Evolutionary conservation across 2,113 vertebrate species (phyloP).

Genomic region (Solenodon paradoxus): DNA sequence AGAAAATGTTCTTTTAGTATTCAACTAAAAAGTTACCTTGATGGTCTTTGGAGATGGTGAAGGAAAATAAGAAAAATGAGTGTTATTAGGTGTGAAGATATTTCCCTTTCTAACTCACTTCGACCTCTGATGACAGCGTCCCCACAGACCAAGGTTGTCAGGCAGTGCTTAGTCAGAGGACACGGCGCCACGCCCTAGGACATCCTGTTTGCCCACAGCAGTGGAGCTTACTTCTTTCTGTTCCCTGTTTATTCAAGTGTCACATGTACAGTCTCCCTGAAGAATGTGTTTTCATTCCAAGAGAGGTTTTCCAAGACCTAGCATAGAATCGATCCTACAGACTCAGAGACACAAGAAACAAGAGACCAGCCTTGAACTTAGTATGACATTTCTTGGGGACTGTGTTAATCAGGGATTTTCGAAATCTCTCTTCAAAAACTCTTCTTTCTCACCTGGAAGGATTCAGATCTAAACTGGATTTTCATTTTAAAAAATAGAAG

Average conservation of each 20-base stretch:
- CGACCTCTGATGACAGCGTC: not conserved
- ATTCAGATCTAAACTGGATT: not conserved
- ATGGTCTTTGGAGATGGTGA: not conserved
- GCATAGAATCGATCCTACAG: not conserved
- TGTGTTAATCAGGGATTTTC: not conserved
- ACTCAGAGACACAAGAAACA: not conserved
- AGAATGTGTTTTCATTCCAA: conserved; percentile 12
- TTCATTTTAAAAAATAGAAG: not conserved
- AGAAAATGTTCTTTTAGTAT: not conserved
- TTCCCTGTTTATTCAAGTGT: conserved; percentile 17
- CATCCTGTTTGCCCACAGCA: not conserved
- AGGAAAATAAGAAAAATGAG: not conserved
- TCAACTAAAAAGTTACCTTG: not conserved
- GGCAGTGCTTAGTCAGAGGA: not conserved
- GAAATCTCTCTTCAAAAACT: not conserved
- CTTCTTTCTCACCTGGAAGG: not conserved
- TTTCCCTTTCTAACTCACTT: not conserved
- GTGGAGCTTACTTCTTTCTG: not conserved
- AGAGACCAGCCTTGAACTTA: not conserved
- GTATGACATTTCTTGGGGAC: not conserved
- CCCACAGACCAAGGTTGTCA: not conserved
- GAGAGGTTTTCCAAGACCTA: not conserved
- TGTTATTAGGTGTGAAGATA: not conserved
- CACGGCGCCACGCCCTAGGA: not conserved
- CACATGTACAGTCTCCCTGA: not conserved